Evolutionary conservation across 2,888 invertebrate genomes (phyloP), one percentile per base, ranked within the genome.

Genomic region (Orchesellides sinensis): DNA sequence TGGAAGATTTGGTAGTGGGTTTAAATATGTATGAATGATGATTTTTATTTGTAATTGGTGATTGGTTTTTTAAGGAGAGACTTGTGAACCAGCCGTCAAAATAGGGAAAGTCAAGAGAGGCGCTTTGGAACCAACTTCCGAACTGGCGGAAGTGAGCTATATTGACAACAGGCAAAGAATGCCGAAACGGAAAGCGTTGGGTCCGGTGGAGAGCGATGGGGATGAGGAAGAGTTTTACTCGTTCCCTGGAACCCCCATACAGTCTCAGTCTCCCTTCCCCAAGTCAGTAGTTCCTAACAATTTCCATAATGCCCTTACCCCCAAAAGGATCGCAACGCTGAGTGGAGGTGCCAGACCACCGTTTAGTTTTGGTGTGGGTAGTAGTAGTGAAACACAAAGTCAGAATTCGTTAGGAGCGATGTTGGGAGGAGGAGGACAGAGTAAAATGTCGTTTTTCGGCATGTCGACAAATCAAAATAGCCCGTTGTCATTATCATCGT

Each of bases 101-200:
- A 73, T 73, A 59, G 73, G 73, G 63, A 73, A 73, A 52, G n/a
- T 73, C 21, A 73, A 63, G 73, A 47, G 61, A 47, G 45, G 47
- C 10, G 59, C 47, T 0, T 21, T 19, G 23, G 72, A 70, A 25
- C 6, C 27, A 12, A 2, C 61, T 47, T 45, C 59, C 59, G 61
- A 19, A 12, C 17, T 19, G n/a, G 27, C 47, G 47, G 69, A 69
- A 61, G 61, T 61, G 29, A 21, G 59, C 29, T 19, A 10, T 54
- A 1, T 6, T 4, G 8, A 23, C n/a, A 14, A 14, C 27, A 21
- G 27, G 17, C 6, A 21, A 54, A 73, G 25, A 35, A 81, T 81
- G 81, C 73, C 81, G 6, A 81, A 81, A 35, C 81, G 81, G 0
- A 81, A 81, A 61, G 81, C 81, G 2, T 10, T 47, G 14, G 65